These are phyloP conservation scores for Neoarius graeffei DNA, from an alignment of 2,113 vertebrate species.

Conservation along the genomic window DNA sequence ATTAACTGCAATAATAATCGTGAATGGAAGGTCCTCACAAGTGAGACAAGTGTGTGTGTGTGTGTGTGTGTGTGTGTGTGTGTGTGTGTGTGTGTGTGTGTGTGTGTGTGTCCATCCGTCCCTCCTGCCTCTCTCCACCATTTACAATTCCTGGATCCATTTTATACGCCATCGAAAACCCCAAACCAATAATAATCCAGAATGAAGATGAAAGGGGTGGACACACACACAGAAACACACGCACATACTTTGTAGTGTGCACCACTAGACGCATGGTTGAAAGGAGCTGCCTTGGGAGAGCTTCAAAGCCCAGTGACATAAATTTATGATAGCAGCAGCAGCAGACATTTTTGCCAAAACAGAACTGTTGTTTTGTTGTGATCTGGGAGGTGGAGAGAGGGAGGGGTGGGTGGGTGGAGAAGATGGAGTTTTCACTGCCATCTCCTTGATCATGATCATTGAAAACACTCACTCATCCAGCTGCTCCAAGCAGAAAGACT, in stretches of 20 bases:
- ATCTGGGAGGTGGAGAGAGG: neutral
- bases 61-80: neutral
- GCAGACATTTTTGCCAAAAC: conserved; percentile 71
- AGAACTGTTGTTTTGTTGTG: conserved; percentile 73
- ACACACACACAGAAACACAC: conserved; percentile 58
- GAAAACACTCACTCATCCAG: conserved; percentile 62
- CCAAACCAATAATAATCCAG: conserved; percentile 49
- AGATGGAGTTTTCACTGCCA: conserved; percentile 61
- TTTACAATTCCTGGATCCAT: conserved; percentile 43
- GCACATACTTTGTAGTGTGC: conserved; percentile 53
- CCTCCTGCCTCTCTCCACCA: neutral
- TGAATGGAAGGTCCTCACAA: no score
- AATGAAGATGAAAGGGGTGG: conserved; percentile 56
- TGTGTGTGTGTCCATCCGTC: no score
- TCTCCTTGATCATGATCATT: conserved; percentile 73
- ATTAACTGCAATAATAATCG: no score
- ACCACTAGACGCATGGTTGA: conserved; percentile 68
- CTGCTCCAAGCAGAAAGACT: conserved; percentile 58
- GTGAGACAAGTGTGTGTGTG: neutral
- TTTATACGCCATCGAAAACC: conserved; percentile 53
- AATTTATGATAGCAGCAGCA: conserved; percentile 75
- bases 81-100: neutral
- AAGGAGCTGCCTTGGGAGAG: conserved; percentile 69
- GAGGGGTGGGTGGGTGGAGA: neutral
- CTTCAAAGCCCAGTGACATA: conserved; percentile 81